Conservation (phyloP, 2,113 vertebrate species). For the Leucosticte australis region DNA sequence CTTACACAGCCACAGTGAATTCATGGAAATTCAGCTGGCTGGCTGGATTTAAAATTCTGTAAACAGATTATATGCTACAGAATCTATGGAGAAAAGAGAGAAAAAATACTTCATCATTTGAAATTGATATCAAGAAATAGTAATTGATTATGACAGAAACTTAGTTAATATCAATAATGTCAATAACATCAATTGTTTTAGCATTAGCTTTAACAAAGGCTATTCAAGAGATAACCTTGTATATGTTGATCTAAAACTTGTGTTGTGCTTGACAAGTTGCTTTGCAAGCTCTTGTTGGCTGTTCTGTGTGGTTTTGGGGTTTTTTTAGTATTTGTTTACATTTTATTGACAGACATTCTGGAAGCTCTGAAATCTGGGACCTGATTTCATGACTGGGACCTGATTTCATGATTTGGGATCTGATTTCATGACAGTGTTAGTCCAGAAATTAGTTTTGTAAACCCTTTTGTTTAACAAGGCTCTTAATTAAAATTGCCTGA, state of each 20-base stretch:
- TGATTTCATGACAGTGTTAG: background rate
- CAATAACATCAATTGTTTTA: background rate
- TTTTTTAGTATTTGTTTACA: background rate
- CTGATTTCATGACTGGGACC: background rate
- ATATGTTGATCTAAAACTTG: background rate
- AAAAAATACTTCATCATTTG: background rate
- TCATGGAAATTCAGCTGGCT: background rate
- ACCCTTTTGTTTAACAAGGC: background rate
- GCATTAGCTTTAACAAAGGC: background rate
- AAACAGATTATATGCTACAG: background rate
- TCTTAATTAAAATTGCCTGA: background rate
- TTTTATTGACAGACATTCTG: background rate
- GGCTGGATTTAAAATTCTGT: background rate
- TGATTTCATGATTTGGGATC: background rate
- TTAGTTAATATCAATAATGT: background rate
- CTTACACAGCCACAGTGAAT: background rate
- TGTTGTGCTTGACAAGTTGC: accelerated
- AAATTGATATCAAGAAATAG: background rate
- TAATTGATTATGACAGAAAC: background rate
- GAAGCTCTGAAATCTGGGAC: background rate
- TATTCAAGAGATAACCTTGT: background rate
- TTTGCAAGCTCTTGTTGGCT: background rate
- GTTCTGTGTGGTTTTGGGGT: accelerated
- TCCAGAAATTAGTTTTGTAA: background rate
- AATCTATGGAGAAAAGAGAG: background rate